Percentiles rank a stretch among this genome's conserved stretches.
Conservation (phyloP, 2,797 vertebrate species). For the Simalia tracyae region DNA sequence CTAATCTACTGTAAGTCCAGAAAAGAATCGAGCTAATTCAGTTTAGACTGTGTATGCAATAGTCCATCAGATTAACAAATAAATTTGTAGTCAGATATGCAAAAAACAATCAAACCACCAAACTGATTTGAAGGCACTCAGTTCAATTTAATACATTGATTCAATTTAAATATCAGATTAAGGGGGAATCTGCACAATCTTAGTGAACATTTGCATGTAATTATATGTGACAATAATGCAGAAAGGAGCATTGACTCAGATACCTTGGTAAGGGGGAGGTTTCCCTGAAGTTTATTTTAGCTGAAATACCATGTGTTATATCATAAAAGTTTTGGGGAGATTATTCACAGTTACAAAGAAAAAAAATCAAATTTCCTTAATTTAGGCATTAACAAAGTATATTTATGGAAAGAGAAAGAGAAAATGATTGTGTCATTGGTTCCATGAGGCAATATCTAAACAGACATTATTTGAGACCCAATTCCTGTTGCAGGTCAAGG, state of each 20-base stretch:
- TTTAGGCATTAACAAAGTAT: not conserved
- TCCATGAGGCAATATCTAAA: not conserved
- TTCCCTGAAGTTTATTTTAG: too few species aligned
- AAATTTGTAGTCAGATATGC: not conserved
- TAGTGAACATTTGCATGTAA: not conserved
- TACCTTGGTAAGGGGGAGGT: too few species aligned
- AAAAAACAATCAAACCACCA: not conserved
- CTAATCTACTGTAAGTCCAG: not conserved
- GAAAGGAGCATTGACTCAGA: too few species aligned
- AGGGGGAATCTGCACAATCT: not conserved
- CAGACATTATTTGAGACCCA: too few species aligned
- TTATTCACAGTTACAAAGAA: too few species aligned
- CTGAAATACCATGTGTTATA: too few species aligned
- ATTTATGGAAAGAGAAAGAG: not conserved
- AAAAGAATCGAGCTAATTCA: not conserved
- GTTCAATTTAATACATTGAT: not conserved
- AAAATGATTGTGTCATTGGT: not conserved
- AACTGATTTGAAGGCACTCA: not conserved
- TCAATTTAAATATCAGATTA: not conserved
- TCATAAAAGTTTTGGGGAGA: too few species aligned
- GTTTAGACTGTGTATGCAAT: not conserved
- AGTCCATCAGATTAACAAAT: not conserved
- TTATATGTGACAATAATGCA: not conserved
- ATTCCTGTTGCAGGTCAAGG: too few species aligned
- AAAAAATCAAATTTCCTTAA: too few species aligned